Conservation (phyloP, 1,140 invertebrate species). For the Drosophila albomicans region DNA sequence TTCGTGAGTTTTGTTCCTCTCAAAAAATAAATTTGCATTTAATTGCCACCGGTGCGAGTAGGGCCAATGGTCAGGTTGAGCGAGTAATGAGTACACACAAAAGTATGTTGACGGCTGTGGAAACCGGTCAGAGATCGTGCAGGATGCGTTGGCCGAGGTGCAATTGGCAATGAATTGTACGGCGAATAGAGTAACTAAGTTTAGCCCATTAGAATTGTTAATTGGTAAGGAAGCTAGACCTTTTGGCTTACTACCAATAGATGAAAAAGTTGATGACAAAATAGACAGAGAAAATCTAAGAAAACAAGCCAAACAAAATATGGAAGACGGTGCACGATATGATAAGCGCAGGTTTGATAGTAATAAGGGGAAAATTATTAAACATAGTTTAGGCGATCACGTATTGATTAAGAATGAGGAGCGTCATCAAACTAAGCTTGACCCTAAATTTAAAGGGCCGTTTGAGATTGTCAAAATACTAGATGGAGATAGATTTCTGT, state of each 20-base stretch:
- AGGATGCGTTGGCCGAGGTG: conserved; percentile 6
- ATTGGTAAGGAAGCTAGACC: conserved; percentile 23
- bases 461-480: neutral
- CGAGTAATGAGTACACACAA: conserved; percentile 6
- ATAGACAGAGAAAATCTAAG: conserved; percentile 11
- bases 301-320: conserved; percentile 20
- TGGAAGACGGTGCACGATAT: neutral
- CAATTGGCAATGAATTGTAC: conserved; percentile 6
- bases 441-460: conserved; percentile 13
- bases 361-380: conserved; percentile 12
- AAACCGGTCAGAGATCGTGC: conserved; percentile 12
- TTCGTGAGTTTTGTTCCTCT: conserved; percentile 7
- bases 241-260: conserved; percentile 12
- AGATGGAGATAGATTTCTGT: neutral
- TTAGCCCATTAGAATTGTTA: conserved; percentile 2
- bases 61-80: neutral
- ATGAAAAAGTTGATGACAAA: neutral
- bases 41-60: neutral
- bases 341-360: conserved; percentile 4
- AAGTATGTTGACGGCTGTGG: conserved; percentile 4
- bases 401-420: conserved; percentile 7
- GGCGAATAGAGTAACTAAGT: neutral
- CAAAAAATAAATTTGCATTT: conserved; percentile 8
- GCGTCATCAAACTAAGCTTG: conserved; percentile 14
- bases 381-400: conserved; percentile 2